Evolutionary conservation across 2,888 invertebrate genomes (phyloP).

Genomic region (Galerucella nymphaeae): DNA sequence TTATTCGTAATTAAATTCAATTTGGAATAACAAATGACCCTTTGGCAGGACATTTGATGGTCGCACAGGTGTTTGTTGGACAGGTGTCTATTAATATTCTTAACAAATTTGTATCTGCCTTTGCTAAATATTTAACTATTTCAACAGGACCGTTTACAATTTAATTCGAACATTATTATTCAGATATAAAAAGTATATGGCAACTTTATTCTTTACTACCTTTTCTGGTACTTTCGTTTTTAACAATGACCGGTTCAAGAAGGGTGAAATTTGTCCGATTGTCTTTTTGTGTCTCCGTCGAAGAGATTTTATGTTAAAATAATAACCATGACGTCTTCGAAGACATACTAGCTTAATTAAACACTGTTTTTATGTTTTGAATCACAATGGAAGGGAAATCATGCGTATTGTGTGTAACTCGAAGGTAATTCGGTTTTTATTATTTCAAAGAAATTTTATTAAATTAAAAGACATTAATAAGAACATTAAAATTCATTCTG

Average conservation of each 20-base stretch:
- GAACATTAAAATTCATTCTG: slow-evolving; percentile 7
- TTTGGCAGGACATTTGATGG: slow-evolving; percentile 52
- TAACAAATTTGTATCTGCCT: slow-evolving; percentile 51
- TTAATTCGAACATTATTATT: background rate
- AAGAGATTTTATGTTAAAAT: slow-evolving; percentile 5
- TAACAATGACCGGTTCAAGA: slow-evolving; percentile 6
- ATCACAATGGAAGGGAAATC: slow-evolving; percentile 25
- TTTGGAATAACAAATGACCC: slow-evolving; percentile 42
- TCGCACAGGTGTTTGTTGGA: slow-evolving; percentile 55
- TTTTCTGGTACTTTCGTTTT: background rate
- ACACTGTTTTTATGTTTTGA: slow-evolving; percentile 29
- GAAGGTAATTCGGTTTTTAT: slow-evolving; percentile 11
- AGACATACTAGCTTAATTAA: slow-evolving; percentile 26
- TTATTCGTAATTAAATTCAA: slow-evolving; percentile 41
- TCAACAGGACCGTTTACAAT: slow-evolving; percentile 4
- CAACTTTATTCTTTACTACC: too few relatives aligned
- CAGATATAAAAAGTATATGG: too few relatives aligned
- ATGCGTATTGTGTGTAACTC: slow-evolving; percentile 2
- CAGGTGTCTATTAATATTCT: slow-evolving; percentile 59
- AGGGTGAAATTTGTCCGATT: slow-evolving; percentile 3
- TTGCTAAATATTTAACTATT: slow-evolving; percentile 44
- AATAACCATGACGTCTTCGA: slow-evolving; percentile 16
- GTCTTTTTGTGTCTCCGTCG: slow-evolving; percentile 4
- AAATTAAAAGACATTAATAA: slow-evolving; percentile 16
- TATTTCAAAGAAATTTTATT: slow-evolving; percentile 17